A percentile compares a stretch with the other conserved stretches of the same genome.
These are phyloP conservation scores for Cryptophagus acutangulus DNA, from an alignment of 2,888 invertebrate species.

Conservation along the genomic window DNA sequence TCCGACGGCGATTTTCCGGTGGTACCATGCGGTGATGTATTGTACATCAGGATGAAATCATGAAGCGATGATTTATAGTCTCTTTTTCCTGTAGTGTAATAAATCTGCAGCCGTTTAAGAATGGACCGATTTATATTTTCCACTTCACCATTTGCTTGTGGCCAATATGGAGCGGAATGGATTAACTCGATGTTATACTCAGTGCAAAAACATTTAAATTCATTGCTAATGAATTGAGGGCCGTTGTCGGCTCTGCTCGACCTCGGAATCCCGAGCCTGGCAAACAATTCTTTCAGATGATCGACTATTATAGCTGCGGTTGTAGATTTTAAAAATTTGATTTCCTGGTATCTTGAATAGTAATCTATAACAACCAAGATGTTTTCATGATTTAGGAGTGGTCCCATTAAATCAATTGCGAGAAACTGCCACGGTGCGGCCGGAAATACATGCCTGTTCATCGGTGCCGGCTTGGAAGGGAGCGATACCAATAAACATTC, in stretches of 20 bases:
- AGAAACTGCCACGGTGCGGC: constrained; percentile 18
- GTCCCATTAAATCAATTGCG: constrained; percentile 21
- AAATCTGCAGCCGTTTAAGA: constrained; percentile 9
- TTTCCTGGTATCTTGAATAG: constrained; percentile 20
- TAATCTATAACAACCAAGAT: constrained; percentile 20
- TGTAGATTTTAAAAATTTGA: constrained; percentile 15
- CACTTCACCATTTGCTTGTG: constrained; percentile 27
- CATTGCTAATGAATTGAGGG: constrained; percentile 18
- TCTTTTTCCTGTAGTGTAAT: constrained; percentile 3
- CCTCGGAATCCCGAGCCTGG: constrained; percentile 18
- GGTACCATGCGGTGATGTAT: constrained; percentile 26
- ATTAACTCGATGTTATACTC: constrained; percentile 17
- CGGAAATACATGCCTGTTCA: constrained; percentile 15
- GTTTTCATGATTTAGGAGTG: constrained; percentile 16
- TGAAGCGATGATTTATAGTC: constrained; percentile 18
- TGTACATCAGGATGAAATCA: constrained; percentile 18
- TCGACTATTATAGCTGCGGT: constrained; percentile 15
- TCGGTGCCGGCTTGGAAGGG: too few species aligned
- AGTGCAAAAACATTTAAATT: constrained; percentile 20
- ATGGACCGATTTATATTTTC: constrained; percentile 25
- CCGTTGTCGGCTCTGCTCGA: constrained; percentile 21
- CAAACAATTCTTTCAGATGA: constrained; percentile 16
- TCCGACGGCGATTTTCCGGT: constrained; percentile 29
- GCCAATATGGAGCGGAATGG: constrained; percentile 19
- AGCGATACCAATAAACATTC: too few species aligned